Conservation (phyloP, 2,797 vertebrate species). For the Chromobotia macracanthus region DNA sequence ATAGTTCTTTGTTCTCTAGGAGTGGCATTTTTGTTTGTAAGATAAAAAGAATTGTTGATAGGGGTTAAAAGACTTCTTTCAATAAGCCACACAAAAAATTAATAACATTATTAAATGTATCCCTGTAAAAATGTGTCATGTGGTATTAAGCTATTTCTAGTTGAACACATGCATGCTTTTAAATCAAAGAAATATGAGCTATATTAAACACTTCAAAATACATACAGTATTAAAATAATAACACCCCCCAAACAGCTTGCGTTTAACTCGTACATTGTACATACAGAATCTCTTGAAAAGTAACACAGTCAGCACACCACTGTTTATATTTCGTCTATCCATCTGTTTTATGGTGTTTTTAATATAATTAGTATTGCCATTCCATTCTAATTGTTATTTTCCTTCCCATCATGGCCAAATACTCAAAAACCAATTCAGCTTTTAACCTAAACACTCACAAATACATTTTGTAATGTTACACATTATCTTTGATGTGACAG, state of each 20-base stretch:
- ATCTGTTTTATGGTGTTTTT: neutral
- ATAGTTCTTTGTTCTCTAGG: neutral
- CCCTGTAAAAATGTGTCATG: neutral
- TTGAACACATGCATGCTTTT: neutral
- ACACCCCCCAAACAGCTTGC: neutral
- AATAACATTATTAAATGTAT: neutral
- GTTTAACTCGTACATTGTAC: neutral
- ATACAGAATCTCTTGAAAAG: neutral
- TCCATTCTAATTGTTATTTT: neutral
- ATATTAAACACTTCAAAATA: neutral
- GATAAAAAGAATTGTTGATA: neutral
- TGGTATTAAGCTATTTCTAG: neutral
- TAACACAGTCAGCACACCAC: neutral
- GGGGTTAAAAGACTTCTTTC: neutral
- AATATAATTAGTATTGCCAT: neutral
- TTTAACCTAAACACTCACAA: neutral
- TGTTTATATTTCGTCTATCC: too few species aligned
- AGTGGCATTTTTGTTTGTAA: neutral
- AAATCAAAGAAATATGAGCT: too few species aligned
- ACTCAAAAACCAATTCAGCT: conserved; percentile 19
- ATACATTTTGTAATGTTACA: neutral
- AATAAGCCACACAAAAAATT: neutral
- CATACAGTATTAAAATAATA: neutral
- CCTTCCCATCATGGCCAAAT: too few species aligned
- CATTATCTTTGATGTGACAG: neutral